These are phyloP conservation scores for Odontothrips loti DNA, from an alignment of 2,888 invertebrate species.

Conservation along the genomic window DNA sequence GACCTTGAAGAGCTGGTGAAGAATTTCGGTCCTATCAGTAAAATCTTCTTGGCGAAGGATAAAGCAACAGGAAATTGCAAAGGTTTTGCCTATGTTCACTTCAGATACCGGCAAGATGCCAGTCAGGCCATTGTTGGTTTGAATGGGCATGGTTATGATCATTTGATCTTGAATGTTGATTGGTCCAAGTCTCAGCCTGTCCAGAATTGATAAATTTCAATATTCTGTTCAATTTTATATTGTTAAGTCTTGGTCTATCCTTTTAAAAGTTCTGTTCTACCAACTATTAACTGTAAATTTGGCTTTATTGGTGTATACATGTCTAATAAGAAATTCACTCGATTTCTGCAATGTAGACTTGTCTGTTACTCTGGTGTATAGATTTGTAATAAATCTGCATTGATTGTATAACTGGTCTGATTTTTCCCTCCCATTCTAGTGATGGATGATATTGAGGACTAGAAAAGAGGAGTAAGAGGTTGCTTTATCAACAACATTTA, in stretches of 20 bases:
- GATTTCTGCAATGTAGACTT: no score
- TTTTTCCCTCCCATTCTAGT: no score
- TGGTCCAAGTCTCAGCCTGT: constrained; percentile 84
- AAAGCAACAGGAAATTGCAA: constrained; percentile 81
- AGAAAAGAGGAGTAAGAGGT: neutral
- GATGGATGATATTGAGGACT: no score
- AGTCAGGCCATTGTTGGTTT: constrained; percentile 84
- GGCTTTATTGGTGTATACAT: no score
- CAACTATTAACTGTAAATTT: no score
- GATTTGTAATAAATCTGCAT: no score
- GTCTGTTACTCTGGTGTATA: no score
- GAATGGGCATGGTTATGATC: constrained; percentile 94
- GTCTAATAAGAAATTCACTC: no score
- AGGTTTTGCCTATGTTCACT: constrained; percentile 98
- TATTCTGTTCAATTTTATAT: neutral
- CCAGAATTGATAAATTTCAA: neutral
- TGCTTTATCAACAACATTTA: neutral
- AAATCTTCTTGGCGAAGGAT: constrained; percentile 94
- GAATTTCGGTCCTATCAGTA: constrained; percentile 86
- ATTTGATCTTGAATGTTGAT: constrained; percentile 96
- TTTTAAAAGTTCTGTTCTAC: neutral
- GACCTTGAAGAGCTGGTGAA: constrained; percentile 95
- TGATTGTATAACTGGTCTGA: no score
- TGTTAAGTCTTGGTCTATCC: neutral
- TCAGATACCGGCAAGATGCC: constrained; percentile 85